Evolutionary conservation across 2,888 invertebrate genomes (phyloP).

Genomic region (Ashinkailepas kermadecensis): DNA sequence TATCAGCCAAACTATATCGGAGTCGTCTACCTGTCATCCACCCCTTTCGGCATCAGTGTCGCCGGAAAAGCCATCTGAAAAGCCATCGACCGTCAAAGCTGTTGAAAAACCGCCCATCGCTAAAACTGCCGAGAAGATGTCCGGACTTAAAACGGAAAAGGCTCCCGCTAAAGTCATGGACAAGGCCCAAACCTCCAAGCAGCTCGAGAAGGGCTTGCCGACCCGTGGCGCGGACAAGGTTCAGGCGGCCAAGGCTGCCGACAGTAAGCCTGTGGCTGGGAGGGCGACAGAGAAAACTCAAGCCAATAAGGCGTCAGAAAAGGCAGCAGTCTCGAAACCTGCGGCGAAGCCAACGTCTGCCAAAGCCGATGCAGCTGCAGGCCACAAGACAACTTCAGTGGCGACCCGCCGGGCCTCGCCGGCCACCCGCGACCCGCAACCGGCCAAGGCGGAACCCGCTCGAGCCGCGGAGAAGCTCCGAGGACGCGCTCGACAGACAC

Average conservation of each 20-base stretch:
- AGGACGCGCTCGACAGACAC: too few relatives aligned
- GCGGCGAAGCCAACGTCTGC: not conserved
- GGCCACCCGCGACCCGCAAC: too few relatives aligned
- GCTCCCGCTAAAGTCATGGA: not conserved
- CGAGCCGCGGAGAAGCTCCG: not conserved
- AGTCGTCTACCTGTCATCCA: slow-evolving; percentile 26
- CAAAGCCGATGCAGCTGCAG: not conserved
- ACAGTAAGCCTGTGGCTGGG: not conserved
- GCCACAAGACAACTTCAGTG: not conserved
- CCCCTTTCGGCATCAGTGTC: not conserved
- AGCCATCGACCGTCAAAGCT: slow-evolving; percentile 21
- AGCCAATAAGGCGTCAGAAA: not conserved
- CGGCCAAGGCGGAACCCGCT: not conserved
- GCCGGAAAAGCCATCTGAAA: slow-evolving; percentile 33
- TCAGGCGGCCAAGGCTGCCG: not conserved
- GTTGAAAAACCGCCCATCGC: not conserved
- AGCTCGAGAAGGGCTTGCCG: not conserved
- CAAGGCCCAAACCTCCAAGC: not conserved
- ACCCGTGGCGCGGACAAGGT: not conserved
- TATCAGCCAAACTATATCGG: slow-evolving; percentile 37
- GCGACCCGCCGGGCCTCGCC: too few relatives aligned
- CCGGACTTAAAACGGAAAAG: not conserved
- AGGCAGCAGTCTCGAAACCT: not conserved
- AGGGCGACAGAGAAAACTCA: not conserved
- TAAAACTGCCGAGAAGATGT: not conserved